phyloP scores from a whole-genome alignment of 2,888 invertebrate genomes.

The Drosophila silvestris region DNA sequence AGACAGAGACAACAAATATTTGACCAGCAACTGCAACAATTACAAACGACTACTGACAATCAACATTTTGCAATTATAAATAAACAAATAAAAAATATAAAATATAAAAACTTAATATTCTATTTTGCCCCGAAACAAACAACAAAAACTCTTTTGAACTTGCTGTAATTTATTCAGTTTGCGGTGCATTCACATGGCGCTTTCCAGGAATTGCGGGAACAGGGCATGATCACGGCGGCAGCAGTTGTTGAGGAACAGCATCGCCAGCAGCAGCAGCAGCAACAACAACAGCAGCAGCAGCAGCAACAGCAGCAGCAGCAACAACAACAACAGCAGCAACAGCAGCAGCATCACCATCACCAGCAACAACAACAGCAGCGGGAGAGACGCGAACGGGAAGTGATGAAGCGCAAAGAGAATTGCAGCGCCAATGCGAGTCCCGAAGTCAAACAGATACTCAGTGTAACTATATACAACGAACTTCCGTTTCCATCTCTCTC shows the following conservation, averaged over 20 bases:
- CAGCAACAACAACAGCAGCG: constrained; percentile 89
- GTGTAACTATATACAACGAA: constrained; percentile 86
- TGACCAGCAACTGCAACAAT: constrained; percentile 11
- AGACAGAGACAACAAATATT: constrained; percentile 9
- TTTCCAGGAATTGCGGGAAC: constrained; percentile 93
- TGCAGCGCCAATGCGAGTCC: constrained; percentile 98
- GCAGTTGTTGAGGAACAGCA: constrained; percentile 89
- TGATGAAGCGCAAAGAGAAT: constrained; percentile 97
- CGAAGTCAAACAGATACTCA: constrained; percentile 97
- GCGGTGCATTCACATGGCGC: constrained; percentile 86
- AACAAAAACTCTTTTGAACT: constrained; percentile 73
- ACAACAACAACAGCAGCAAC: constrained; percentile 87
- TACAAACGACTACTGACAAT: constrained; percentile 6
- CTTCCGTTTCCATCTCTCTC: not conserved
- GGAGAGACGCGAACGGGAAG: constrained; percentile 93
- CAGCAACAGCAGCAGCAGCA: constrained; percentile 90
- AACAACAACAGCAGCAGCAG: constrained; percentile 86
- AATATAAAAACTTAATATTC: constrained; percentile 12
- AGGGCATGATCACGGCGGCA: constrained; percentile 86
- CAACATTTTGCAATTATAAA: constrained; percentile 9
- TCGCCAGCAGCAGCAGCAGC: constrained; percentile 64
- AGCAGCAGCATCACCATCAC: constrained; percentile 90
- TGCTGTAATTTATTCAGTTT: constrained; percentile 85
- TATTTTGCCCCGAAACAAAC: constrained; percentile 32
- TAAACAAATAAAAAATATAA: constrained; percentile 7